phyloP scores from a whole-genome alignment of 2,797 vertebrate genomes.

The Botia kubotai region DNA sequence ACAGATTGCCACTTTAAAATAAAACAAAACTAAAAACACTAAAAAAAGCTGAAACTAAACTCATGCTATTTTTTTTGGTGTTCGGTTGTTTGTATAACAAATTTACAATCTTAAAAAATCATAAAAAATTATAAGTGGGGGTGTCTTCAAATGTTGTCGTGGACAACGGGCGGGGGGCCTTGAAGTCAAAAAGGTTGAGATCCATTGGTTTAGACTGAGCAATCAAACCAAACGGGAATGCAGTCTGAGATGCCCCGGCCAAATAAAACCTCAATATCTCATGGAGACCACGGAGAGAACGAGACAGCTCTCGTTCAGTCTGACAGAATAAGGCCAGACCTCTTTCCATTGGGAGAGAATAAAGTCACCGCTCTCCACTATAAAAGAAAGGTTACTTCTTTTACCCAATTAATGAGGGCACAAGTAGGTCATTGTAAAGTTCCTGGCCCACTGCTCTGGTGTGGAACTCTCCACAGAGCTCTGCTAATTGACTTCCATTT shows the following conservation, averaged over 20 bases:
- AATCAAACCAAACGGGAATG: not conserved
- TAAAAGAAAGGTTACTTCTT: slow-evolving; percentile 58
- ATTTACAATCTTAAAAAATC: no score
- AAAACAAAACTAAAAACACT: no score
- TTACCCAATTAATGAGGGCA: slow-evolving; percentile 65
- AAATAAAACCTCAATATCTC: slow-evolving; percentile 56
- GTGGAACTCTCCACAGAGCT: slow-evolving; percentile 46
- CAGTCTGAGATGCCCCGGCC: slow-evolving; percentile 36
- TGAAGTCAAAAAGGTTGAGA: no score
- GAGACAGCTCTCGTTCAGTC: slow-evolving; percentile 54
- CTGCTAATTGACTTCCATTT: slow-evolving; percentile 56
- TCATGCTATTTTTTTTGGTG: no score
- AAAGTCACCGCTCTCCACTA: slow-evolving; percentile 58
- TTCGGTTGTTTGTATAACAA: no score
- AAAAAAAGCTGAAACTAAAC: no score
- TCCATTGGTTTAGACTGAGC: not conserved
- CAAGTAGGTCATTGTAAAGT: slow-evolving; percentile 61
- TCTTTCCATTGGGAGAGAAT: slow-evolving; percentile 60
- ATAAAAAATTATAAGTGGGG: no score
- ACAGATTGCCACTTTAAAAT: no score
- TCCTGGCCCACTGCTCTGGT: slow-evolving; percentile 42
- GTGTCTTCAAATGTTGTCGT: no score
- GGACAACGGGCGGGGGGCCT: no score
- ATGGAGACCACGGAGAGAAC: slow-evolving; percentile 47
- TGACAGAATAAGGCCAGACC: slow-evolving; percentile 66